Base-by-base conservation (phyloP, 2,797 vertebrate genomes). In the Periophthalmus magnuspinnatus region DNA sequence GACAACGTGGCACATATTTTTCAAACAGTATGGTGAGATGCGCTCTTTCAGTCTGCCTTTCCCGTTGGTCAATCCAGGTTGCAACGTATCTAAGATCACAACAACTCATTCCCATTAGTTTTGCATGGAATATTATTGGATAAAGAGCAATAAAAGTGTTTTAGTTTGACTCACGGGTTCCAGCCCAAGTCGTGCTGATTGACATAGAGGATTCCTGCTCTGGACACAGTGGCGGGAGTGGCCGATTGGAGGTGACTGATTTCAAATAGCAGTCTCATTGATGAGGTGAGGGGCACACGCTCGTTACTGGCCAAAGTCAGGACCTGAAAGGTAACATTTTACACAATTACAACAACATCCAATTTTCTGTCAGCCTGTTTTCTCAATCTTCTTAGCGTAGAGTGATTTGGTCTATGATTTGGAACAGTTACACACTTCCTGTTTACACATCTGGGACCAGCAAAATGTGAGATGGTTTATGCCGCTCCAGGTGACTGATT, bases 1-100 rank as follows among this genome's bases (percentile, higher is more conserved):
- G 81, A 84, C 94, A 96, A 0, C 80, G 84, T 41, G 92, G 93
- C 57, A 95, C 62, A 13, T 96, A 95, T 87, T 97, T 96, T 84
- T 96, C 94, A 89, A 95, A 97, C 47, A 97, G 86, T 82, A 96
- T 94, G 8, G 93, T 95, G 74, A 96, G 91, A 77, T 96, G 95
- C 67, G 94, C 93, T 79, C 93, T 95, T 89, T 96, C 89, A 1
- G 94, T 95, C 77, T 96, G 94, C 10, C 93, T 85, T 59, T 70
- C 81, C 68, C 95, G 90, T 80, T 86, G 91, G 81, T 96, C 95
- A 84, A 95, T 94, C 94, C 95, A 97, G 78, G 95, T 96, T 79
- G 93, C 87, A 80, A 95, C 92, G 61, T 88, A 95, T 64, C 94
- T 97, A 82, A 68, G 72, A 76, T 19, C 13, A 22, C 80, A 80